Conservation (phyloP, 2,888 invertebrate species). For the Lycocerus yunnanus region DNA sequence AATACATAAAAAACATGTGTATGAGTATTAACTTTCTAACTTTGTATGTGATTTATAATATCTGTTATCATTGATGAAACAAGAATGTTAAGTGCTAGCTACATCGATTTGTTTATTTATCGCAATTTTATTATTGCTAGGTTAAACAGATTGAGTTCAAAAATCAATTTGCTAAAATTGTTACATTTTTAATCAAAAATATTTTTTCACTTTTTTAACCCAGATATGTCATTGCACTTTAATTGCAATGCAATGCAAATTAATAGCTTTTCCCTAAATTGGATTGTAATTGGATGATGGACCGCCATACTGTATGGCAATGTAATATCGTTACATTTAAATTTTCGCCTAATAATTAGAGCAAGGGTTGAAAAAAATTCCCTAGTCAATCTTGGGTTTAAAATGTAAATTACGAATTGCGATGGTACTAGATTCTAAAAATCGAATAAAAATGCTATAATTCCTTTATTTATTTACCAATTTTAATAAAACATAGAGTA, state of each 20-base stretch:
- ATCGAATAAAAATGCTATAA: too few relatives aligned
- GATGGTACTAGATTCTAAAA: too few relatives aligned
- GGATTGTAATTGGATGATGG: too few relatives aligned
- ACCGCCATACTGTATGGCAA: too few relatives aligned
- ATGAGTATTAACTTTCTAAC: neutral
- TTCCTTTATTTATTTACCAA: too few relatives aligned
- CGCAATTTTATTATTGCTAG: conserved; percentile 2
- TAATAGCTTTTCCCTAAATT: neutral
- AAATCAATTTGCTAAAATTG: neutral
- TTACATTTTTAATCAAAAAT: neutral
- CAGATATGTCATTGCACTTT: neutral
- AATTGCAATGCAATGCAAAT: neutral
- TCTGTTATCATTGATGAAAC: conserved; percentile 17
- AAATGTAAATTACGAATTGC: too few relatives aligned
- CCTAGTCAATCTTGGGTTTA: too few relatives aligned
- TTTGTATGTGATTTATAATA: conserved; percentile 20
- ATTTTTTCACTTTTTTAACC: neutral
- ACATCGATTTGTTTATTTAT: conserved; percentile 16
- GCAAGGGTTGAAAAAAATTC: too few relatives aligned
- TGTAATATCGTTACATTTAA: too few relatives aligned
- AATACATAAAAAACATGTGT: neutral
- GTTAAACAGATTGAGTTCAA: neutral
- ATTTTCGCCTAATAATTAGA: too few relatives aligned
- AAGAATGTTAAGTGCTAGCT: conserved; percentile 31
- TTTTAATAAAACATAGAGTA: too few relatives aligned